These are phyloP conservation scores for Spilarctia lutea DNA, from an alignment of 2,888 invertebrate genomes.

Conservation along the genomic window DNA sequence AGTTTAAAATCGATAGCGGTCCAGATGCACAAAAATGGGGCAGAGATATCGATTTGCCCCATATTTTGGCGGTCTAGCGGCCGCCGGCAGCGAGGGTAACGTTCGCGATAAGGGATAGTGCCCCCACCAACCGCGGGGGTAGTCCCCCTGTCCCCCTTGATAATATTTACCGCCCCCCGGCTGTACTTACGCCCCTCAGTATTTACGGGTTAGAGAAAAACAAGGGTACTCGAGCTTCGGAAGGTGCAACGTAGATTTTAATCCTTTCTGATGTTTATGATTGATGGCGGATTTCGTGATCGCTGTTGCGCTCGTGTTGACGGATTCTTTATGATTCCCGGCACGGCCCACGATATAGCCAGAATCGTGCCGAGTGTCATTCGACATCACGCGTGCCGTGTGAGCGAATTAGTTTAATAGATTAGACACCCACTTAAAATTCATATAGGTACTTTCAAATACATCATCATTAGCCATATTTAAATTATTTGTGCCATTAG, in stretches of 20 bases:
- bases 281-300: constrained; percentile 86
- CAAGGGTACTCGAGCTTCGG: constrained; percentile 86
- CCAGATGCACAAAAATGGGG: constrained; percentile 86
- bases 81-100: constrained; percentile 83
- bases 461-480: constrained; percentile 30
- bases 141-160: constrained; percentile 76
- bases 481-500: neutral
- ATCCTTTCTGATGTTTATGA: constrained; percentile 87
- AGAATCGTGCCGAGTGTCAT: neutral
- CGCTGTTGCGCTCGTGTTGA: constrained; percentile 81
- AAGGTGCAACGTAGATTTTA: constrained; percentile 87
- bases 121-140: constrained; percentile 73
- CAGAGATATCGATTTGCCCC: constrained; percentile 85
- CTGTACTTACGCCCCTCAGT: constrained; percentile 86
- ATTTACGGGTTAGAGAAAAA: constrained; percentile 87
- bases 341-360: constrained; percentile 8
- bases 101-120: constrained; percentile 87
- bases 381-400: constrained; percentile 13
- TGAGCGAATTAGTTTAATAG: constrained; percentile 59
- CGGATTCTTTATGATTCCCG: constrained; percentile 81
- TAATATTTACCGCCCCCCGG: constrained; percentile 87
- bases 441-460: constrained; percentile 24
- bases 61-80: constrained; percentile 84
- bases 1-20: constrained; percentile 81
- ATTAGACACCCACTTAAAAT: constrained; percentile 54